Conservation (phyloP, 2,797 vertebrate genomes). For the Antrozous pallidus region DNA sequence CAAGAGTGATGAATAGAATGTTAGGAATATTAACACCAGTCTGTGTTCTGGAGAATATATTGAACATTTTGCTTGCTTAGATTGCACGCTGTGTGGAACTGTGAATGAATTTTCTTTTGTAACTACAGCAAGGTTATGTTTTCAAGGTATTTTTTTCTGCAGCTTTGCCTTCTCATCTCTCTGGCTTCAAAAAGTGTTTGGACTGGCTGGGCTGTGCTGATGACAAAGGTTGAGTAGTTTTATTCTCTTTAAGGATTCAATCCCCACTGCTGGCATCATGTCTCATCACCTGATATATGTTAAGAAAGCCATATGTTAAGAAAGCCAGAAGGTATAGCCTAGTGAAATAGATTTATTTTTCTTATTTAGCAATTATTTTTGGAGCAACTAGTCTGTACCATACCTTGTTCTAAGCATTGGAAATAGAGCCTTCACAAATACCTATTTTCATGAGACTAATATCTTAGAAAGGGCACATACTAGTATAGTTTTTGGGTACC, state of each 20-base stretch:
- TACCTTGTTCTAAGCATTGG: not conserved
- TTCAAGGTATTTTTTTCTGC: not conserved
- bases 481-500: not conserved
- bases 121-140: not conserved
- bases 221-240: not conserved
- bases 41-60: not conserved
- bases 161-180: not conserved
- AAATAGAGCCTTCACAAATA: not conserved
- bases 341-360: not conserved
- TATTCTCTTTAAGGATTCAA: slow-evolving; percentile 2
- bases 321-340: not conserved
- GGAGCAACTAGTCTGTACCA: not conserved
- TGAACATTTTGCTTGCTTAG: not conserved
- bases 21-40: slow-evolving; percentile 34
- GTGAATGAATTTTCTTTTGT: not conserved
- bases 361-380: not conserved
- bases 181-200: not conserved
- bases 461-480: not conserved
- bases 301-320: not conserved
- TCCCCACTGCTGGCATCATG: not conserved
- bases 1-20: slow-evolving; percentile 9
- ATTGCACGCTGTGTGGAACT: not conserved
- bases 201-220: not conserved
- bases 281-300: not conserved
- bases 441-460: not conserved